Percentiles rank a stretch among this genome's conserved stretches.
Conservation (phyloP, 2,113 vertebrate genomes). For the Cathartes aura region DNA sequence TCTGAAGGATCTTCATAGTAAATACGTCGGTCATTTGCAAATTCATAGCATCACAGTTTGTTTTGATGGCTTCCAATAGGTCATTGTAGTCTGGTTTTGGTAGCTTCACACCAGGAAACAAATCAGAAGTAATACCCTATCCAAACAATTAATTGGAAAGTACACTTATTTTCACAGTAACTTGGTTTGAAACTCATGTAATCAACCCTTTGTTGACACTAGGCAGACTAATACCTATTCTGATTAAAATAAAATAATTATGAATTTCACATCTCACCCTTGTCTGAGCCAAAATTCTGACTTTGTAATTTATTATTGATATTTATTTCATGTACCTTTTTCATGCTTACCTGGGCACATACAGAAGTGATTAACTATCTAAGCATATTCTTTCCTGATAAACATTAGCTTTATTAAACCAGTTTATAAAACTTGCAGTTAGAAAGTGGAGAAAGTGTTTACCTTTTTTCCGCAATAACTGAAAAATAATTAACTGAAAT, state of each 20-base stretch:
- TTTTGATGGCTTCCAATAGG: slow-evolving; percentile 83
- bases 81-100: slow-evolving; percentile 87
- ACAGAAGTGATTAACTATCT: background rate
- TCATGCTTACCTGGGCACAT: background rate
- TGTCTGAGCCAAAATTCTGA: background rate
- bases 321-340: background rate
- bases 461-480: background rate
- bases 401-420: background rate
- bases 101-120: slow-evolving; percentile 89
- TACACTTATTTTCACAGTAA: background rate
- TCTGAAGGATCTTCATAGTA: slow-evolving; percentile 89
- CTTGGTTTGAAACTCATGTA: background rate
- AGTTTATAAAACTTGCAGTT: background rate
- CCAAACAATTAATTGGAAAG: background rate
- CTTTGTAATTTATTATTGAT: background rate
- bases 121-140: slow-evolving; percentile 91
- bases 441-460: background rate
- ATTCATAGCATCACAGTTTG: slow-evolving; percentile 86
- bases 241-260: background rate
- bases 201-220: background rate
- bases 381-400: background rate
- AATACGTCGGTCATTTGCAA: slow-evolving; percentile 87
- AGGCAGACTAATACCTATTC: background rate
- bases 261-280: background rate
- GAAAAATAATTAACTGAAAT: background rate